phyloP scores from a whole-genome alignment of 1,140 invertebrate genomes.

The Drosophila burlai region DNA sequence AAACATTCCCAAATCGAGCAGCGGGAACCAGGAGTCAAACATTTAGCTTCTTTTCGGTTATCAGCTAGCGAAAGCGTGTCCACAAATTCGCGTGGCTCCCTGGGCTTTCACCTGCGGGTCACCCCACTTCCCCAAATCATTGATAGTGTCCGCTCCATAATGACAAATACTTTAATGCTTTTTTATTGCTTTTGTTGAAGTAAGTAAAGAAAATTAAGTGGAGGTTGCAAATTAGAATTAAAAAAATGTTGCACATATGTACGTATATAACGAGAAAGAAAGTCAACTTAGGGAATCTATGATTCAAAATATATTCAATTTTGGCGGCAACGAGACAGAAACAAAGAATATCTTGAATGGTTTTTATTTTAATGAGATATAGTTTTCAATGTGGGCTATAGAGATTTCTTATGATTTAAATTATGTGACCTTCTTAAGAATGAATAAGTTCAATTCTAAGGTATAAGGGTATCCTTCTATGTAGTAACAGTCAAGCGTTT shows the following conservation, averaged over 20 bases:
- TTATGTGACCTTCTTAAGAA: too few relatives aligned
- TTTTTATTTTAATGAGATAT: too few relatives aligned
- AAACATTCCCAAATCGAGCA: slow-evolving; percentile 24
- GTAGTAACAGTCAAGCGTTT: too few relatives aligned
- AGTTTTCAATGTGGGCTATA: too few relatives aligned
- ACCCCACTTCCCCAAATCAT: slow-evolving; percentile 10
- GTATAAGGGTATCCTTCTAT: too few relatives aligned
- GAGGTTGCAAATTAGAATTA: too few relatives aligned
- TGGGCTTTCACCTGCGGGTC: slow-evolving; percentile 30
- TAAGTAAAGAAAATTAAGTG: too few relatives aligned
- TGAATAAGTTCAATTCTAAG: too few relatives aligned
- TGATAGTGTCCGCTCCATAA: not conserved
- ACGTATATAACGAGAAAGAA: not conserved
- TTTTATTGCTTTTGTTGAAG: not conserved
- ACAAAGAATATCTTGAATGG: too few relatives aligned
- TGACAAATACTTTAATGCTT: not conserved
- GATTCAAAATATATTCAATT: not conserved
- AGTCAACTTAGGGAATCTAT: too few relatives aligned
- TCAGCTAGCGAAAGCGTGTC: slow-evolving; percentile 33
- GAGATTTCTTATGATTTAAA: too few relatives aligned
- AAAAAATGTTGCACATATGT: not conserved
- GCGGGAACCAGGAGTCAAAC: slow-evolving; percentile 10
- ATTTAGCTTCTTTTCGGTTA: slow-evolving; percentile 16
- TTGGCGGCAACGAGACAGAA: not conserved
- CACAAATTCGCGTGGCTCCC: slow-evolving; percentile 22